Evolutionary conservation across 1,140 invertebrate genomes (phyloP).

Genomic region (Alviniconcha marisindica): DNA sequence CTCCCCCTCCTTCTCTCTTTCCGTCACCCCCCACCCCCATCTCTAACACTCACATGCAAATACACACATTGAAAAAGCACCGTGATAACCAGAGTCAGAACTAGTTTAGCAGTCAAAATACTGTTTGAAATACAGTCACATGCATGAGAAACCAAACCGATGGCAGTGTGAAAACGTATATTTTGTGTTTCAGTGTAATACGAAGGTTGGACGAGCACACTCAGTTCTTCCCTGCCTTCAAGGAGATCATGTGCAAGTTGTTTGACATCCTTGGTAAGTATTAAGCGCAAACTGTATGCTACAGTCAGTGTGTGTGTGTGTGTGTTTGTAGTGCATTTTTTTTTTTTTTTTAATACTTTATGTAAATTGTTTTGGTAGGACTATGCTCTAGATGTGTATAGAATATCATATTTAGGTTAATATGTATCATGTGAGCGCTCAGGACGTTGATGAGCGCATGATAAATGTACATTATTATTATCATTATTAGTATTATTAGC

Average conservation of each 20-base stretch:
- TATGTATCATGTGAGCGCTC: background rate
- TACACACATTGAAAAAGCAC: no score
- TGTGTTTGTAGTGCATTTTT: background rate
- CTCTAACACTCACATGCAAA: no score
- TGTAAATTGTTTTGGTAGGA: background rate
- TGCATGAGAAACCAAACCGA: no score
- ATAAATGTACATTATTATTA: background rate
- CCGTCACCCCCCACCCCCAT: no score
- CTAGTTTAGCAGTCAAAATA: no score
- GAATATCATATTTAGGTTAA: background rate
- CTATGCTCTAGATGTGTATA: background rate
- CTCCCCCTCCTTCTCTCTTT: no score
- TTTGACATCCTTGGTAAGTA: constrained; percentile 72
- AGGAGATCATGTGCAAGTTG: constrained; percentile 69
- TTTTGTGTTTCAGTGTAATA: constrained; percentile 69
- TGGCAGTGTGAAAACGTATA: no score
- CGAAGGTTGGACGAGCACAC: constrained; percentile 69
- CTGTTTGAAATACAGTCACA: no score
- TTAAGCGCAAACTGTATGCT: no score
- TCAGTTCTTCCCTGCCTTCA: constrained; percentile 72
- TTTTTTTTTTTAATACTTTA: background rate
- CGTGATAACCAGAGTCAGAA: no score
- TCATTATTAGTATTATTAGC: no score
- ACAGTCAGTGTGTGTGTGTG: no score
- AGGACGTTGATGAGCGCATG: background rate